phyloP scores from a whole-genome alignment of 2,888 invertebrate species.

The Conops quadrifasciatus region DNA sequence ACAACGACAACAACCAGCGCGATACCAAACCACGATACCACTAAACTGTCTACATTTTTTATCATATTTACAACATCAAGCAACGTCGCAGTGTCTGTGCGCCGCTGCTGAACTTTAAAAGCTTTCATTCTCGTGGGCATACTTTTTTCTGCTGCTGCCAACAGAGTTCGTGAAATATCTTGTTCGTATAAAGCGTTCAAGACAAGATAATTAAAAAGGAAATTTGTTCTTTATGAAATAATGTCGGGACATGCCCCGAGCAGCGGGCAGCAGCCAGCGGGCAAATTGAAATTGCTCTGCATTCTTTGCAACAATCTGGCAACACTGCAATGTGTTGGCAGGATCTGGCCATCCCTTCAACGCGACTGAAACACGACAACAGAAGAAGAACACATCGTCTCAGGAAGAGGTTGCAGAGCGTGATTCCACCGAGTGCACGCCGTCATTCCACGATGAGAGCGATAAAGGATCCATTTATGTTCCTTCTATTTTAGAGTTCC shows the following conservation, averaged over 20 bases:
- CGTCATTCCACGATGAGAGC: too few relatives aligned
- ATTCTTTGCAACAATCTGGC: conserved; percentile 19
- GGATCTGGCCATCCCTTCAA: too few relatives aligned
- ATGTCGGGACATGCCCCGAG: conserved; percentile 33
- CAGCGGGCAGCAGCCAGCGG: not conserved
- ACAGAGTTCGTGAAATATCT: conserved; percentile 30
- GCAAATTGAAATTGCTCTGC: conserved; percentile 31
- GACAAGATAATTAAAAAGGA: conserved; percentile 64
- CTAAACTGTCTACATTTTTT: not conserved
- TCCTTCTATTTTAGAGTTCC: too few relatives aligned
- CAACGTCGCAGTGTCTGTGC: not conserved
- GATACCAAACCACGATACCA: conserved; percentile 28
- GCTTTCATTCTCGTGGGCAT: conserved; percentile 17
- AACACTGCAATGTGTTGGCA: not conserved
- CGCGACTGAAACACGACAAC: too few relatives aligned
- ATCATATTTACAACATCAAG: not conserved
- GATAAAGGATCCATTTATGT: too few relatives aligned
- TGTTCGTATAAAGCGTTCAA: conserved; percentile 36
- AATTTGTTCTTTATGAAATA: conserved; percentile 57
- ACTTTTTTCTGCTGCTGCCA: conserved; percentile 13
- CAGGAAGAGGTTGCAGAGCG: not conserved
- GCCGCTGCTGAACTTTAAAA: not conserved
- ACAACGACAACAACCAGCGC: conserved; percentile 18
- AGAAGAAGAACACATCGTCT: not conserved
- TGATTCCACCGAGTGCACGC: too few relatives aligned